phyloP scores from a whole-genome alignment of 2,888 invertebrate genomes.

The Drosophila falleni region DNA sequence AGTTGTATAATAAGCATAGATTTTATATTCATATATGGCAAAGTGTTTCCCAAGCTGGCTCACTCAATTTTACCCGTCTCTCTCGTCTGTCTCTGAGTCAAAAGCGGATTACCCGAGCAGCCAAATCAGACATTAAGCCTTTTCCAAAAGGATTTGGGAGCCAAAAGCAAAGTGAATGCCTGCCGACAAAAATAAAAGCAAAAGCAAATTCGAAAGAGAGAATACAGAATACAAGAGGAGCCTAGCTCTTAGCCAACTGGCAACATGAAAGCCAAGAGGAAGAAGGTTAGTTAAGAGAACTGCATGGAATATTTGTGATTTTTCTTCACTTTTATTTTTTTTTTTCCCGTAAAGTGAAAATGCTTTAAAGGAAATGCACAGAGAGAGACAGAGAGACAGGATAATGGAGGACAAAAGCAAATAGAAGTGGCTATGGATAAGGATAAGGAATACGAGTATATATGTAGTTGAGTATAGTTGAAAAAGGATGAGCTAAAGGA shows the following conservation, averaged over 20 bases:
- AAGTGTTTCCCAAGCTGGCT: slow-evolving; percentile 19
- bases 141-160: slow-evolving; percentile 68
- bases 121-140: slow-evolving; percentile 71
- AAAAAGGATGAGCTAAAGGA: slow-evolving; percentile 2
- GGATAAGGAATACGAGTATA: slow-evolving; percentile 5
- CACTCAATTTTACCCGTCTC: not conserved
- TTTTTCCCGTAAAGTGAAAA: slow-evolving; percentile 48
- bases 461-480: slow-evolving; percentile 9
- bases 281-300: slow-evolving; percentile 22
- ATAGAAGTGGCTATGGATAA: slow-evolving; percentile 19
- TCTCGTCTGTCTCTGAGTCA: slow-evolving; percentile 17
- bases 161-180: slow-evolving; percentile 41
- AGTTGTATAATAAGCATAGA: slow-evolving; percentile 47
- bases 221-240: slow-evolving; percentile 13
- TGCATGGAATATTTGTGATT: slow-evolving; percentile 32
- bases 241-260: slow-evolving; percentile 5
- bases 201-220: slow-evolving; percentile 7
- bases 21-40: slow-evolving; percentile 39
- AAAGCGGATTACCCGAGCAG: slow-evolving; percentile 69
- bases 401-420: slow-evolving; percentile 24
- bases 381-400: no score
- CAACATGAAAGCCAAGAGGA: not conserved
- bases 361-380: slow-evolving; percentile 66
- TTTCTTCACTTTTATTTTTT: not conserved
- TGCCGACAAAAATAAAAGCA: slow-evolving; percentile 34